phyloP scores from a whole-genome alignment of 1,140 invertebrate genomes.

The Cephus cinctus region DNA sequence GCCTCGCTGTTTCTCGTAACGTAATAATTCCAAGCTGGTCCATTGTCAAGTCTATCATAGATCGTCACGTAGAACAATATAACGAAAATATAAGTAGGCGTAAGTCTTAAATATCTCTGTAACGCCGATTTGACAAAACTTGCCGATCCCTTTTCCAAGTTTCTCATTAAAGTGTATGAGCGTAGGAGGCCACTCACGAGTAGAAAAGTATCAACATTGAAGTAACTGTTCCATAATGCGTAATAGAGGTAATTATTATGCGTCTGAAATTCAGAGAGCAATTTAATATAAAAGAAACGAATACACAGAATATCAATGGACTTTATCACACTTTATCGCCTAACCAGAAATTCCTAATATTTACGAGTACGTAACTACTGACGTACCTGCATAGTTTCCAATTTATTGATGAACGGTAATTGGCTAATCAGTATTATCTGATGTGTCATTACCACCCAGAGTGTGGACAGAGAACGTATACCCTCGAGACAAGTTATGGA shows the following conservation, averaged over 20 bases:
- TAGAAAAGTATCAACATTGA: slow-evolving; percentile 54
- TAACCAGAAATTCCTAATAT: too few relatives aligned
- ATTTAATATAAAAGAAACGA: too few relatives aligned
- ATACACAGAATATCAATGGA: not conserved
- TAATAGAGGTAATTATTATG: slow-evolving; percentile 4
- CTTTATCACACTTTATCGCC: too few relatives aligned
- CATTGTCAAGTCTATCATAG: slow-evolving; percentile 36
- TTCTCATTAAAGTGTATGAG: slow-evolving; percentile 7
- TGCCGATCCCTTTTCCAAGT: slow-evolving; percentile 1
- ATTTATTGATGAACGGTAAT: slow-evolving; percentile 3
- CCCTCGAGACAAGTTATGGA: slow-evolving; percentile 11
- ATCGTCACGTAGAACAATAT: slow-evolving; percentile 39
- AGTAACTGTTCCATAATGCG: slow-evolving; percentile 36
- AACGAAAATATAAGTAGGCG: slow-evolving; percentile 44
- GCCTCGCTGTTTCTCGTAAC: slow-evolving; percentile 8
- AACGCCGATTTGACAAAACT: slow-evolving; percentile 14
- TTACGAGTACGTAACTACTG: too few relatives aligned
- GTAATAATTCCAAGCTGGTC: slow-evolving; percentile 39
- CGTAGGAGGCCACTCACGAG: slow-evolving; percentile 25
- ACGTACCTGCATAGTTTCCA: slow-evolving; percentile 5
- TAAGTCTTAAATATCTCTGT: slow-evolving; percentile 35
- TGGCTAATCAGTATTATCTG: slow-evolving; percentile 10
- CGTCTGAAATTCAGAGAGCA: slow-evolving; percentile 1
- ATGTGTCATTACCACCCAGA: slow-evolving; percentile 13
- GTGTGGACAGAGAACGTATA: slow-evolving; percentile 4